A percentile compares a stretch with the other conserved stretches of the same genome.
Evolutionary conservation across 2,888 invertebrate genomes (phyloP).

Genomic region (Ennomos fuscantarius): DNA sequence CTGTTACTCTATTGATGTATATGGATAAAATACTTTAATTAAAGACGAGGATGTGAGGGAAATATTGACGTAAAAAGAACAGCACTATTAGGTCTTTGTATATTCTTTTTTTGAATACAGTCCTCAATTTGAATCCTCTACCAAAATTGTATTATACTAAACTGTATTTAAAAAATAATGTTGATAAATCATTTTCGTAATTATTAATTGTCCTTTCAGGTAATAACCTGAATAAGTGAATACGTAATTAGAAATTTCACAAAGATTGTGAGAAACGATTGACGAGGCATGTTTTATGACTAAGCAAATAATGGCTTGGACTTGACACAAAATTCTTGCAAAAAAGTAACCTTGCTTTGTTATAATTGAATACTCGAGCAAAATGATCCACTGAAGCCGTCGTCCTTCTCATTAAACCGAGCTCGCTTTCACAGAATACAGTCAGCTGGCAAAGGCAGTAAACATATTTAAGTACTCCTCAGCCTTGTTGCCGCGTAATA

Average conservation of each 20-base stretch:
- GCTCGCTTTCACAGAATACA: constrained; percentile 32
- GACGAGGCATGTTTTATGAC: too few species aligned
- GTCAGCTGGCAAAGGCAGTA: constrained; percentile 32
- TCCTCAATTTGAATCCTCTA: too few species aligned
- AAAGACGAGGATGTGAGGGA: too few species aligned
- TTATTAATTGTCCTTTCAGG: too few species aligned
- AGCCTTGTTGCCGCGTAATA: constrained; percentile 38
- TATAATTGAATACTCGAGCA: constrained; percentile 31
- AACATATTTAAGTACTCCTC: constrained; percentile 36
- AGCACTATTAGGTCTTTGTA: neutral
- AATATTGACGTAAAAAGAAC: neutral
- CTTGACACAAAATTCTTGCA: neutral
- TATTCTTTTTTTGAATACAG: too few species aligned
- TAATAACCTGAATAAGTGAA: too few species aligned
- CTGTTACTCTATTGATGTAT: constrained; percentile 8
- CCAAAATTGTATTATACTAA: too few species aligned
- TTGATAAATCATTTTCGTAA: too few species aligned
- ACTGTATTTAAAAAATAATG: too few species aligned
- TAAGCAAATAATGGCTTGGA: too few species aligned
- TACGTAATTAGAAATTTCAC: too few species aligned
- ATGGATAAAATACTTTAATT: neutral
- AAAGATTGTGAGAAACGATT: too few species aligned
- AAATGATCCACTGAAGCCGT: constrained; percentile 31
- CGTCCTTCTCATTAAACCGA: constrained; percentile 31
- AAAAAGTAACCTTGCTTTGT: constrained; percentile 4